A percentile compares a stretch with the other conserved stretches of the same genome.
Evolutionary conservation across 2,797 vertebrate species (phyloP).

Genomic region (Menidia menidia): DNA sequence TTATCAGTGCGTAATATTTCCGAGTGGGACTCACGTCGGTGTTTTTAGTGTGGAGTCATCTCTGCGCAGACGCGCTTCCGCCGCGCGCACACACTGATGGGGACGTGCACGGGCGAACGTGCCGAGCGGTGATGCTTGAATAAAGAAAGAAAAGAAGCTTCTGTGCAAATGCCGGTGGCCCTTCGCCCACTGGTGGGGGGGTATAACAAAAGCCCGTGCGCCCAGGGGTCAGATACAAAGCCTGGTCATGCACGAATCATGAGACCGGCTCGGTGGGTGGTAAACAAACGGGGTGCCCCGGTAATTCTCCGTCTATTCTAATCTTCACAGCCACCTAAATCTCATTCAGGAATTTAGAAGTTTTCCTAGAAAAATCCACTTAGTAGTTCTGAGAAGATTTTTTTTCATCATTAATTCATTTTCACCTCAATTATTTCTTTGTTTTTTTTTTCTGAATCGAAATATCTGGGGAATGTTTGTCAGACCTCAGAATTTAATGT

Average conservation of each 20-base stretch:
- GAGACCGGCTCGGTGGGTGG: slow-evolving; percentile 78
- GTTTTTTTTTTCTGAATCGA: not conserved
- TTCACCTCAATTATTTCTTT: not conserved
- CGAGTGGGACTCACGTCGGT: not conserved
- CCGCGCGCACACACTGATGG: not conserved
- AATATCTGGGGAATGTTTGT: not conserved
- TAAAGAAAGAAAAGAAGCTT: slow-evolving; percentile 64
- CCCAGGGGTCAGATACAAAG: slow-evolving; percentile 67
- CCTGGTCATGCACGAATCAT: slow-evolving; percentile 78
- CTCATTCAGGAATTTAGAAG: slow-evolving; percentile 58
- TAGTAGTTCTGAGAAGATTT: not conserved
- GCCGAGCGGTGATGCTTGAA: slow-evolving; percentile 22
- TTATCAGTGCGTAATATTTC: slow-evolving; percentile 11
- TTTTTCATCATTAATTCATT: not conserved
- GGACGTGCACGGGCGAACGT: slow-evolving; percentile 38
- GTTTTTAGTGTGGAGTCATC: slow-evolving; percentile 3
- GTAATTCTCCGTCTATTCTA: slow-evolving; percentile 61
- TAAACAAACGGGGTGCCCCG: slow-evolving; percentile 56
- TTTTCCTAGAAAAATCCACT: slow-evolving; percentile 11
- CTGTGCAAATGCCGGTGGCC: slow-evolving; percentile 53
- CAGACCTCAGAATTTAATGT: no score
- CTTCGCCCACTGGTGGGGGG: slow-evolving; percentile 59
- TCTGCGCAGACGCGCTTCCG: slow-evolving; percentile 19
- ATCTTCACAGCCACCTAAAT: slow-evolving; percentile 63
- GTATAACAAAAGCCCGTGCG: slow-evolving; percentile 61